These are phyloP conservation scores for Eupsilia transversa DNA, from an alignment of 2,888 invertebrate genomes.

Conservation along the genomic window DNA sequence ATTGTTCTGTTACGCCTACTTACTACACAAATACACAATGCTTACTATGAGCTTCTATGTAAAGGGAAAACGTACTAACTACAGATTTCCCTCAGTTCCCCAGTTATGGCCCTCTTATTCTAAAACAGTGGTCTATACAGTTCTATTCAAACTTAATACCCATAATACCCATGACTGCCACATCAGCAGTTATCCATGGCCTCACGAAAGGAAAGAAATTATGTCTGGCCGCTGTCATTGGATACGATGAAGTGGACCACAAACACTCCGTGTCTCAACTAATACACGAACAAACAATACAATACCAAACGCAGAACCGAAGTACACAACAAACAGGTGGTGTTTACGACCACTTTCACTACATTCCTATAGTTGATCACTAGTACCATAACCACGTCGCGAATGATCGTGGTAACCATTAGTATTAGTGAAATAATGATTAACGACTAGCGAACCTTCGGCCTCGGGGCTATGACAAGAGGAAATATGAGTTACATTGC, in stretches of 20 bases:
- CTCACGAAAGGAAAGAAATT: background rate
- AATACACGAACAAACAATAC: background rate
- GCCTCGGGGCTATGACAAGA: background rate
- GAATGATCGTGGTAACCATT: slow-evolving; percentile 30
- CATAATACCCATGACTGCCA: too few species aligned
- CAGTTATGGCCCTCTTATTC: background rate
- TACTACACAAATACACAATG: slow-evolving; percentile 24
- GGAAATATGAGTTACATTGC: background rate
- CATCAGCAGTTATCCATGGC: background rate
- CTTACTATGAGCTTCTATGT: slow-evolving; percentile 22
- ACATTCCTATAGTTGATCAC: slow-evolving; percentile 30
- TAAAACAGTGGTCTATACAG: background rate
- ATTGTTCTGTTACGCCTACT: slow-evolving; percentile 37
- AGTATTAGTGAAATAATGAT: slow-evolving; percentile 13
- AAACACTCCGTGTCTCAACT: background rate
- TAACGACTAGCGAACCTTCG: background rate
- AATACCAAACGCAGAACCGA: slow-evolving; percentile 4
- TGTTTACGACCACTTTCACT: slow-evolving; percentile 44
- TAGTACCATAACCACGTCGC: slow-evolving; percentile 22
- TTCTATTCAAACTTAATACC: too few species aligned
- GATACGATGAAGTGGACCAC: background rate
- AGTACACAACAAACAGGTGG: slow-evolving; percentile 40
- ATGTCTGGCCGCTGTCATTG: background rate
- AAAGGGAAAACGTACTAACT: slow-evolving; percentile 25
- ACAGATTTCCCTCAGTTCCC: slow-evolving; percentile 20